Percentiles rank a stretch among this genome's conserved stretches.
phyloP scores from a whole-genome alignment of 2,797 vertebrate species.

The Gallirallus australis region DNA sequence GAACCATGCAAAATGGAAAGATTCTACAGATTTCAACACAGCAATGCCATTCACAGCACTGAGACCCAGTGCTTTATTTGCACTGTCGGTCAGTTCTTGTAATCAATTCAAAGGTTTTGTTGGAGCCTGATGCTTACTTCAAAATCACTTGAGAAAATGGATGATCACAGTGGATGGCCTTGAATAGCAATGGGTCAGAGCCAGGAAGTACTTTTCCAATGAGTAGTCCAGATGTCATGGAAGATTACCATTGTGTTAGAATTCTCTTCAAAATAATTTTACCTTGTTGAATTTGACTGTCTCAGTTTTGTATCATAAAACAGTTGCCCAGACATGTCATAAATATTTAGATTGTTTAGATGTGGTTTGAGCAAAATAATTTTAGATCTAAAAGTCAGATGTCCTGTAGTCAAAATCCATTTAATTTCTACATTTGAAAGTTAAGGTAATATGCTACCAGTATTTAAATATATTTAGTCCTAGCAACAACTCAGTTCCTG shows the following conservation, averaged over 20 bases:
- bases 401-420: background rate
- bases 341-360: background rate
- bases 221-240: background rate
- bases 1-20: background rate
- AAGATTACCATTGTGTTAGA: background rate
- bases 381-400: background rate
- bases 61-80: background rate
- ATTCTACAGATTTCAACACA: background rate
- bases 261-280: background rate
- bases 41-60: background rate
- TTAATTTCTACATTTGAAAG: background rate
- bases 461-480: background rate
- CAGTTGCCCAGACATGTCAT: background rate
- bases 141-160: background rate
- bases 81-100: background rate
- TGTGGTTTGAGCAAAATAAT: background rate
- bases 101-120: background rate
- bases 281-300: background rate
- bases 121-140: background rate
- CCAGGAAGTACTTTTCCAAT: background rate
- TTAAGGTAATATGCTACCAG: background rate
- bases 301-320: background rate
- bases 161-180: background rate
- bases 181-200: background rate
- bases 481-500: background rate